Percentiles rank a stretch among this genome's conserved stretches.
Evolutionary conservation across 2,888 invertebrate genomes (phyloP).

Genomic region (Punctoribates punctum): DNA sequence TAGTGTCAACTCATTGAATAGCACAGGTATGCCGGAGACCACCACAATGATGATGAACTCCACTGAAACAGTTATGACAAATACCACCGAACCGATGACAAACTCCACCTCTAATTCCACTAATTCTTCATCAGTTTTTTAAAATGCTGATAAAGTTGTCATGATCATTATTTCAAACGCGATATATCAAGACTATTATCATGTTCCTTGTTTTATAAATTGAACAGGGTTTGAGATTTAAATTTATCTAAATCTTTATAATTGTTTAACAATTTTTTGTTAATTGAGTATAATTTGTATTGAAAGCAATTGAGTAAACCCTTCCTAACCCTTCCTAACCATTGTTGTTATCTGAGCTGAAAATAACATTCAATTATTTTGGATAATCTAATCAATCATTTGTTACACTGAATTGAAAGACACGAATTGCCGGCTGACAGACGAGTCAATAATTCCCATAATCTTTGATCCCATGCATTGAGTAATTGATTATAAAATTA

Average conservation of each 20-base stretch:
- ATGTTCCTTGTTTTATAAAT: too few relatives aligned
- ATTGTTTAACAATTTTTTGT: too few relatives aligned
- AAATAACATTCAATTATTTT: neutral
- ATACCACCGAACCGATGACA: neutral
- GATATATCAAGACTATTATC: too few relatives aligned
- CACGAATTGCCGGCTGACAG: neutral
- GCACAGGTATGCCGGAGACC: neutral
- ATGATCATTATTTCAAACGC: too few relatives aligned
- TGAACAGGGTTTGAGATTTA: too few relatives aligned
- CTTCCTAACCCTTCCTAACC: too few relatives aligned
- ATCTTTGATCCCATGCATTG: neutral
- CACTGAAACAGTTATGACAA: neutral
- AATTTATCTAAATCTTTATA: too few relatives aligned
- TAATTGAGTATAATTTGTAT: too few relatives aligned
- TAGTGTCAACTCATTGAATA: neutral
- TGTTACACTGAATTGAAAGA: neutral
- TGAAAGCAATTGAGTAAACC: too few relatives aligned
- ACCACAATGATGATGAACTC: neutral
- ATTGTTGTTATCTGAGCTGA: neutral
- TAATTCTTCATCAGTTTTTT: neutral
- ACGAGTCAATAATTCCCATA: neutral
- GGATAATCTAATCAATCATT: conserved; percentile 1
- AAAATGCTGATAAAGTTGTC: neutral
- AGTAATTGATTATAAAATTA: neutral
- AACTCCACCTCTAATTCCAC: neutral